Base-by-base conservation (phyloP, 2,797 vertebrate species). In the Sebastes diaconus region DNA sequence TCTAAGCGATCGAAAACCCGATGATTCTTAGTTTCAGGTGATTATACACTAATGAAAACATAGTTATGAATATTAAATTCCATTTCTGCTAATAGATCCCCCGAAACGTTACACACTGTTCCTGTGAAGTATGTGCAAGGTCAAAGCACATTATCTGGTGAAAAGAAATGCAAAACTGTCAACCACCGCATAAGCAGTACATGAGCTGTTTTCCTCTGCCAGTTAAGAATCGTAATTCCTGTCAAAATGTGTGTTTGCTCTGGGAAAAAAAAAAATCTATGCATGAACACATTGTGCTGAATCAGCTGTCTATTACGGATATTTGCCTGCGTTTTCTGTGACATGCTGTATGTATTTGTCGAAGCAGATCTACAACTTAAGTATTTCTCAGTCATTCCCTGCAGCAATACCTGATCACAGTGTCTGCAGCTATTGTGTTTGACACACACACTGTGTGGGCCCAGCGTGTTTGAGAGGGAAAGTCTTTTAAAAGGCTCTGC, bases 371-470 rank as follows among this genome's bases (percentile, higher is more conserved):
- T 74, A 84, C 39, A 73, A 55, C 46, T 82, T 36, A 55, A 90
- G 69, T 64, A 87, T 89, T 83, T 87, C 59, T 90, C 68, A 76
- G 84, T 84, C 32, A 36, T 70, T 88, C 60, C 77, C 75, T 77
- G 36, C 61, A 86, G 87, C 74, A 75, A 87, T 95, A 87, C 93
- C 93, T 94, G 95, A 95, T 96, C 96, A 95, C 83, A 91, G 95
- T 95, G 95, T 95, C 94, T 92, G 90, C 90, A 93, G 83, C 88
- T 87, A 95, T 95, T 96, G 95, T 95, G 94, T 96, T 96, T 97
- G 96, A 96, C 96, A 96, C 94, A 95, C 88, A 68, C 79, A 83
- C 77, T 92, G 89, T 93, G 90, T 90, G 90, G 91, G 83, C 88
- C 73, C 76, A 50, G 80, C 5, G 9, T 77, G 84, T 89, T 91